Evolutionary conservation across 2,113 vertebrate species (phyloP).

Genomic region (Sus scrofa): DNA sequence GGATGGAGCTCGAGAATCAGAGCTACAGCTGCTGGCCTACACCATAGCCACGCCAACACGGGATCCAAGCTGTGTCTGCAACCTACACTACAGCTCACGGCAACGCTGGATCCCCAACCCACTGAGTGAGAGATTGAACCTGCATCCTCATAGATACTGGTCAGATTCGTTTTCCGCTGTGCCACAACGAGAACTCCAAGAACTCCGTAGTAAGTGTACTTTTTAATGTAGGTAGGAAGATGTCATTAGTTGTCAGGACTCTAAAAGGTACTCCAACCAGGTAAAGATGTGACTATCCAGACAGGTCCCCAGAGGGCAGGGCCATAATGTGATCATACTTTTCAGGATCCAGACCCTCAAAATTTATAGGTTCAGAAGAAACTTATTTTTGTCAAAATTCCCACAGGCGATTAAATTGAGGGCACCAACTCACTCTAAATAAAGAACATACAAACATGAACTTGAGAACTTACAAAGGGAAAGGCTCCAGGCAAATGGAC

Average conservation of each 20-base stretch:
- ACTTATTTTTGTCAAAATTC: conserved; percentile 22
- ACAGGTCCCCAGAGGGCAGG: not conserved
- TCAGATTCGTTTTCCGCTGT: too few species aligned
- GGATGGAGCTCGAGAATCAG: too few species aligned
- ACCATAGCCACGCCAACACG: too few species aligned
- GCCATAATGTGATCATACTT: not conserved
- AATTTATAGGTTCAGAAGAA: not conserved
- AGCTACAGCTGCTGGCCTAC: too few species aligned
- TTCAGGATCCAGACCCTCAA: not conserved
- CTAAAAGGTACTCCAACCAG: conserved; percentile 11
- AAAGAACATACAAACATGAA: not conserved
- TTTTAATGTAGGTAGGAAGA: too few species aligned
- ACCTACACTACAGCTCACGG: too few species aligned
- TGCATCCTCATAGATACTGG: too few species aligned
- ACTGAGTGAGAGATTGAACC: too few species aligned
- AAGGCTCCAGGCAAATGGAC: not conserved
- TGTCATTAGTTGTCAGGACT: not conserved
- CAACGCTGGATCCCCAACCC: too few species aligned
- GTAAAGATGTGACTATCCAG: not conserved
- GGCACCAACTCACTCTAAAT: not conserved
- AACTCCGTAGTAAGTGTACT: too few species aligned
- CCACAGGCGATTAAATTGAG: not conserved
- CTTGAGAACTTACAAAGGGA: not conserved
- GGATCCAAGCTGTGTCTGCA: too few species aligned
- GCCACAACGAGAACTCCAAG: too few species aligned